phyloP scores from a whole-genome alignment of 2,797 vertebrate genomes.

The Pagetopsis macropterus region DNA sequence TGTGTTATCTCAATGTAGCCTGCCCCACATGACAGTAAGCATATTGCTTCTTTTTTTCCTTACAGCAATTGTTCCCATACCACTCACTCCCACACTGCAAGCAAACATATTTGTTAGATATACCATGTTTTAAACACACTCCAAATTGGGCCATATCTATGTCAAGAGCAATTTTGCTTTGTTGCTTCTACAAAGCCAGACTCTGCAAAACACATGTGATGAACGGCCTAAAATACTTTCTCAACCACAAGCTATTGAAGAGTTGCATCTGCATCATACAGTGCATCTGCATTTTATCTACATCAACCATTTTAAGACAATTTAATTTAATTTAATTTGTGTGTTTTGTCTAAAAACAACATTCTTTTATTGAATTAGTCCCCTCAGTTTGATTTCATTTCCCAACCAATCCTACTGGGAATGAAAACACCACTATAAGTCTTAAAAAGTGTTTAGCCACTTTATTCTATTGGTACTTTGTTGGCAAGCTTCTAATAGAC shows the following conservation, averaged over 20 bases:
- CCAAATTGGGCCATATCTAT: constrained; percentile 51
- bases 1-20: constrained; percentile 18
- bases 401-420: neutral
- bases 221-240: constrained; percentile 33
- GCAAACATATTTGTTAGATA: constrained; percentile 56
- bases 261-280: constrained; percentile 5
- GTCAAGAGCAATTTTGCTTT: constrained; percentile 61
- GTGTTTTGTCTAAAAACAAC: constrained; percentile 6
- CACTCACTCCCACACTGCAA: constrained; percentile 20
- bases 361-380: neutral
- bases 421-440: neutral
- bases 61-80: constrained; percentile 56
- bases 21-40: constrained; percentile 39
- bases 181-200: constrained; percentile 54
- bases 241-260: constrained; percentile 16
- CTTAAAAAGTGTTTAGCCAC: constrained; percentile 1
- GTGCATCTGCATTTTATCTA: constrained; percentile 19
- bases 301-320: neutral
- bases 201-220: constrained; percentile 64
- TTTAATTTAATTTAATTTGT: constrained; percentile 27
- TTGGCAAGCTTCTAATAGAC: neutral
- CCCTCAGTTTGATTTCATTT: neutral
- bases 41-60: constrained; percentile 20
- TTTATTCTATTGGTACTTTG: neutral
- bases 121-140: constrained; percentile 51